These are phyloP conservation scores for Leucopsar rothschildi DNA, from an alignment of 2,113 vertebrate species.

Conservation along the genomic window DNA sequence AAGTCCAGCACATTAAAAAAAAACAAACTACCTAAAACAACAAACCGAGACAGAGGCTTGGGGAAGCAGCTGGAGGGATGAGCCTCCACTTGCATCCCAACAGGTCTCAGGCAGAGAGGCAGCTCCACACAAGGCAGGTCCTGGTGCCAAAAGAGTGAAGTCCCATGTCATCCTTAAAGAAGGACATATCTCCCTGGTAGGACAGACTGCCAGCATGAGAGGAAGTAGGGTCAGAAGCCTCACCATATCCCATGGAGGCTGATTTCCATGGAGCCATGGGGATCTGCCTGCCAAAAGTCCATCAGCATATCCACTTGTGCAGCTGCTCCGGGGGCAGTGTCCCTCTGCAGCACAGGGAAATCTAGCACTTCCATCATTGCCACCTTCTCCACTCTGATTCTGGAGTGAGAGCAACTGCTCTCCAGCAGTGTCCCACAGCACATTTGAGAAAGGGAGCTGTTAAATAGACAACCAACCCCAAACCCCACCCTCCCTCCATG, in stretches of 20 bases:
- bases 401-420: neutral
- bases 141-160: neutral
- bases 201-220: neutral
- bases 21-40: neutral
- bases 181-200: neutral
- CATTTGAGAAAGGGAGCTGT: neutral
- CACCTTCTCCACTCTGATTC: neutral
- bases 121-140: neutral
- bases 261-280: neutral
- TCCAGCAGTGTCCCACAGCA: neutral
- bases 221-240: neutral
- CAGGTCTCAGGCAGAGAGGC: neutral
- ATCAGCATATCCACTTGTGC: neutral
- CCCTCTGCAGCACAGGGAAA: neutral
- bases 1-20: conserved; percentile 18
- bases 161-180: neutral
- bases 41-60: neutral
- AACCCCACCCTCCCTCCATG: neutral
- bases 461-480: neutral
- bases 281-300: neutral
- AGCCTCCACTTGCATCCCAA: neutral
- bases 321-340: neutral
- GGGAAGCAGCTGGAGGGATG: neutral
- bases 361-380: neutral
- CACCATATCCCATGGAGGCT: neutral